Base-by-base conservation (phyloP, 2,888 invertebrate genomes). In the Epinotia bilunana region DNA sequence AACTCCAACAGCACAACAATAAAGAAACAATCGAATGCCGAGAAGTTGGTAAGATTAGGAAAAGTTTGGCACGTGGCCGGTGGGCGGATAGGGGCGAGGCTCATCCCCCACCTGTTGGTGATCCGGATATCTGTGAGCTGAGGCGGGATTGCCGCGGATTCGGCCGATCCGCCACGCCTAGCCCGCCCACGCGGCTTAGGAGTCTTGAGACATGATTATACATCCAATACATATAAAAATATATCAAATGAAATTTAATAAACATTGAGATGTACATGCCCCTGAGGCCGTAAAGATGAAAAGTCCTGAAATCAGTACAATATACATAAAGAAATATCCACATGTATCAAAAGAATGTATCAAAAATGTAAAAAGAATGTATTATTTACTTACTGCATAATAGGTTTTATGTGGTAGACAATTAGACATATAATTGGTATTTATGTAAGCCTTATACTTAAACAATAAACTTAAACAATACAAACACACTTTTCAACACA, bases 221-320 rank as follows among this genome's bases (percentile, higher is more conserved):
- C 63, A 18, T n/a, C 53, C 28, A 5, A 28, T 49, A 49, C 16
- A 49, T 3, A 0, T 49, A 3, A 16, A 13, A n/a, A 16, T 53
- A 53, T 39, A 39, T 39, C 39, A 39, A 0, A 39, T 1, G 98
- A 98, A 99, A 98, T 83, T 99, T 99, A 95, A 99, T 98, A 95
- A 99, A 98, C 91, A 99, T 98, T 88, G 98, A 98, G 93, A 99
- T 97, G 95, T 99, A 99, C 99, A 99, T 99, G 92, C 99, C 99
- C 81, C 98, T 98, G 82, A 99, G 96, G 84, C 99, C 99, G 90
- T 98, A 98, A 79, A 99, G 96, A 89, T 99, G 99, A 70, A 99
- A 95, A 58, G 98, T 98, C 83, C 99, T 74, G 70, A 4, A 70
- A 70, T 0, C 12, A 28, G 61, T 49, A 61, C 13, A 23, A 33